Conservation (phyloP, 2,797 vertebrate species). For the Karalla daura region DNA sequence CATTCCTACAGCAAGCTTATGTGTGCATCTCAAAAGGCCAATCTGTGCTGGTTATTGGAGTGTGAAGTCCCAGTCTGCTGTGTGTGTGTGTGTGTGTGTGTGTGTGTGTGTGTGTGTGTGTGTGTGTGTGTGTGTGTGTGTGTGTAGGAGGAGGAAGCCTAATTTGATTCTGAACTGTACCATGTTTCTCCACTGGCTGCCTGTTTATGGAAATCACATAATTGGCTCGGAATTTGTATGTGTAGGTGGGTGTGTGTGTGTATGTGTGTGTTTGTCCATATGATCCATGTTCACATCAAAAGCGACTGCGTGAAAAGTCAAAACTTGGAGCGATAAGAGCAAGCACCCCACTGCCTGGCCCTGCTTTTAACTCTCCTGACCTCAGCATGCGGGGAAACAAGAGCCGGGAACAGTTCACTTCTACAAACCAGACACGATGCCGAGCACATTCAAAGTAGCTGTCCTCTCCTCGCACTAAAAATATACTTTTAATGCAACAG, state of each 20-base stretch:
- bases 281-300: too few species aligned
- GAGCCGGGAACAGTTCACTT: constrained; percentile 10
- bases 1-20: constrained; percentile 30
- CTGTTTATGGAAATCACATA: constrained; percentile 67
- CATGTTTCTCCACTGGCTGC: constrained; percentile 58
- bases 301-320: too few species aligned
- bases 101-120: constrained; percentile 2
- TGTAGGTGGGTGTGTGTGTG: constrained; percentile 4
- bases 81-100: constrained; percentile 18
- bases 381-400: too few species aligned
- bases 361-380: too few species aligned
- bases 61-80: constrained; percentile 66
- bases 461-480: constrained; percentile 38
- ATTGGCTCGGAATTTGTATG: constrained; percentile 33
- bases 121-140: constrained; percentile 11
- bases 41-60: constrained; percentile 64
- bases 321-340: too few species aligned
- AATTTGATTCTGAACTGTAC: constrained; percentile 60
- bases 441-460: constrained; percentile 9
- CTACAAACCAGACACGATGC: not conserved
- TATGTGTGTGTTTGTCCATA: not conserved
- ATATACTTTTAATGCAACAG: constrained; percentile 41
- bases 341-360: too few species aligned
- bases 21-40: constrained; percentile 48
- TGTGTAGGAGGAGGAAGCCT: constrained; percentile 47